Evolutionary conservation across 1,140 invertebrate genomes (phyloP), one percentile per base, ranked within the genome.

Genomic region (Apis dorsata): DNA sequence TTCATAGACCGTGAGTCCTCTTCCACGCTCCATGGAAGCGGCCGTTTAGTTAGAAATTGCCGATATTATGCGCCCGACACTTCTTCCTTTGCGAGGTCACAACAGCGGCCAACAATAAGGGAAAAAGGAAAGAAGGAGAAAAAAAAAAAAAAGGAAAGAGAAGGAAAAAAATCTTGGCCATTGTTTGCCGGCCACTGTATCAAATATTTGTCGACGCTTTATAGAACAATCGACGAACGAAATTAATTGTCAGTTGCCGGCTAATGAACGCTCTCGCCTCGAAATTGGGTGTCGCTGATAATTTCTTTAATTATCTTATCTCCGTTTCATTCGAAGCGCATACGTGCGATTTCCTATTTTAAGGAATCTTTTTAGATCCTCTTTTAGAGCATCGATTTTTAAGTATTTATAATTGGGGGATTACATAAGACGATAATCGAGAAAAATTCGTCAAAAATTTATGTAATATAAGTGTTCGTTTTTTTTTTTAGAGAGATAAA

Each of bases 31-130:
- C 80, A 76, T 59, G 53, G 80, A 44, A 81, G 44, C 80, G n/a
- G 65, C 55, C 62, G 80, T 81, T 68, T 76, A 69, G 53, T 57
- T 68, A 68, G 62, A 81, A 76, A 81, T 76, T 76, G 73, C 53
- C 80, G 80, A 81, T 81, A 81, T 81, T 81, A 81, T 69, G 65
- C 80, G 73, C 62, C 69, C 55, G 73, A 69, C 80, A 34, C 63
- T 66, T 65, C 72, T 81, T 53, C 55, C 44, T 34, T 19, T 17
- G 24, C 74, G 1, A 17, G 12, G 24, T 28, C 4, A 2, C 49
- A n/a, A 19, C 11, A 1, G 7, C 15, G 8, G 44, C 11, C 11
- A 49, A 11, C 8, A 17, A 12, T 5, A 5, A 51, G 1, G 21
- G 19, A 19, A 13, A 9, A 63, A 63, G 24, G 1, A 49, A 9